Conservation (phyloP, 2,888 invertebrate species). For the Pseudococcus longispinus region DNA sequence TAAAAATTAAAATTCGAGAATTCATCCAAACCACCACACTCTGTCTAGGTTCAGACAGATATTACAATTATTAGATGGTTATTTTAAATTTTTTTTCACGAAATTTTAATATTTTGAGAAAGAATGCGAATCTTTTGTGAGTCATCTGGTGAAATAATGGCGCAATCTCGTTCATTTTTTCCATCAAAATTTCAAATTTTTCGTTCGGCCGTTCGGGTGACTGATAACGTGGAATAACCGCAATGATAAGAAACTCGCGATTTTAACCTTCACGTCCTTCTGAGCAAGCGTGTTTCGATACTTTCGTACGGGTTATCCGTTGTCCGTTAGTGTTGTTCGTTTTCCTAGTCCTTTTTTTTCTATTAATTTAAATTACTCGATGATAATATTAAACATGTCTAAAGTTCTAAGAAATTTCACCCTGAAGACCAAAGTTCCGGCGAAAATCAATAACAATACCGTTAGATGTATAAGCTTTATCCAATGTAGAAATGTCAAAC, state of each 20-base stretch:
- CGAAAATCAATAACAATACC: conserved; percentile 29
- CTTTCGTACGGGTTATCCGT: conserved; percentile 14
- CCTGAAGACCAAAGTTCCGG: not conserved
- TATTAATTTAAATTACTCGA: not conserved
- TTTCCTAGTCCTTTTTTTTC: not conserved
- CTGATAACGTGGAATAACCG: conserved; percentile 5
- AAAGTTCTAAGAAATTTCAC: conserved; percentile 54
- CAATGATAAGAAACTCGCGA: conserved; percentile 35
- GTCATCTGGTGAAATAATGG: not conserved
- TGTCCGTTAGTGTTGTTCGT: conserved; percentile 1
- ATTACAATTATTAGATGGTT: no score
- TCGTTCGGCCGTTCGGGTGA: not conserved
- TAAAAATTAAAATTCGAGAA: no score
- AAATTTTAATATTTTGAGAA: no score
- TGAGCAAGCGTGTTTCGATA: conserved; percentile 46
- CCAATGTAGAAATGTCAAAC: conserved; percentile 11
- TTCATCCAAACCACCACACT: no score
- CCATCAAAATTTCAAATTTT: not conserved
- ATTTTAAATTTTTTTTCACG: no score
- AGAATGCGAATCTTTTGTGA: no score
- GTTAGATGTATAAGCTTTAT: conserved; percentile 39
- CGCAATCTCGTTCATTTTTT: not conserved
- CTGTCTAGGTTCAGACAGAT: no score
- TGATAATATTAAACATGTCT: conserved; percentile 51
- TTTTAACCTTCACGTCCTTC: conserved; percentile 44